Percentiles rank a stretch among this genome's conserved stretches.
These are phyloP conservation scores for Myiozetetes cayanensis DNA, from an alignment of 2,113 vertebrate genomes.

Conservation along the genomic window DNA sequence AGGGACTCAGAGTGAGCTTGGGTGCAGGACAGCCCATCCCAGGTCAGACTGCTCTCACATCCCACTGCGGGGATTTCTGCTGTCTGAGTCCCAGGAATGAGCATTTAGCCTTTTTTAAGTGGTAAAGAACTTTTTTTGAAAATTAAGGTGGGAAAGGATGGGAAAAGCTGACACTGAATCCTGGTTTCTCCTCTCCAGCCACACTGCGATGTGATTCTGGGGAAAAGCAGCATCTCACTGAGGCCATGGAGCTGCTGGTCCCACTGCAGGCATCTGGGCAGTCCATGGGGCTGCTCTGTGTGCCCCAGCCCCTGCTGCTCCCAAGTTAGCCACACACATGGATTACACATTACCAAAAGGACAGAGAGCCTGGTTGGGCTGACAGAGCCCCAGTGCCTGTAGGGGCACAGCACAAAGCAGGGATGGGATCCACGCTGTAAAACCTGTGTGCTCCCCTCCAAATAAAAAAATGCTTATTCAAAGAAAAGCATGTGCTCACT, in stretches of 20 bases:
- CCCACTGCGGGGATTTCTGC: fast-evolving
- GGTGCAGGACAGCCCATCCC: neutral
- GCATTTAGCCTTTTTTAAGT: neutral
- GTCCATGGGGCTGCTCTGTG: neutral
- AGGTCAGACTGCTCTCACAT: neutral
- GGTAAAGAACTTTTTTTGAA: neutral
- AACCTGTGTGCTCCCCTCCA: neutral
- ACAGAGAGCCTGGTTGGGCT: fast-evolving
- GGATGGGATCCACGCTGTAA: neutral
- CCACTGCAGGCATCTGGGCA: fast-evolving
- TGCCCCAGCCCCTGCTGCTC: neutral
- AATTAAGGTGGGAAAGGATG: neutral
- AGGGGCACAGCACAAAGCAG: fast-evolving
- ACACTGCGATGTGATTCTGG: fast-evolving
- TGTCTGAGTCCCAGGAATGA: fast-evolving
- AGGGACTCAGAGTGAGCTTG: neutral
- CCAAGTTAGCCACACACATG: fast-evolving
- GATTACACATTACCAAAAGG: neutral
- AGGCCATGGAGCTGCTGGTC: neutral
- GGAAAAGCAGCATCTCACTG: neutral
- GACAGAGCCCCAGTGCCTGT: neutral
- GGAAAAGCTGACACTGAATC: neutral
- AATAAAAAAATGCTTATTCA: neutral
- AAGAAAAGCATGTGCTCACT: fast-evolving
- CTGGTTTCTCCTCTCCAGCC: neutral